These are phyloP conservation scores for Enteromius argenteus DNA, from an alignment of 2,797 vertebrate species.

Conservation along the genomic window DNA sequence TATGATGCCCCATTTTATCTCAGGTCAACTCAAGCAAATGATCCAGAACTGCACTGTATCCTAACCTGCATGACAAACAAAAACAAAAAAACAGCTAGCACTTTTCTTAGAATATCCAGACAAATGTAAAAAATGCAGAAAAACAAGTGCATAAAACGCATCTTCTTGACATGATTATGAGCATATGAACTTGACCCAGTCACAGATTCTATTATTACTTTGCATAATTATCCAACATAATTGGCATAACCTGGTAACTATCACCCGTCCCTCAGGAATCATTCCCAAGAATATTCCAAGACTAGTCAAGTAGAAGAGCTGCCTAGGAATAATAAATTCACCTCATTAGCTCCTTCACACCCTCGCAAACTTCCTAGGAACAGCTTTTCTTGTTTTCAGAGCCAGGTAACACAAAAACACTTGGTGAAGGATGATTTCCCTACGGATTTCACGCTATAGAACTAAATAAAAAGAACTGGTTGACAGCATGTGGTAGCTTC, in stretches of 20 bases:
- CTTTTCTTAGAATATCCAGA: not conserved
- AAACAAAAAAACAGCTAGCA: not conserved
- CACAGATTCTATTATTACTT: not conserved
- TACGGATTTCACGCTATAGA: not conserved
- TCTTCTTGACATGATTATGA: not conserved
- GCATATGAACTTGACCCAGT: not conserved
- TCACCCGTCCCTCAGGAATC: not conserved
- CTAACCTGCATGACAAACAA: not conserved
- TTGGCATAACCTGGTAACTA: not conserved
- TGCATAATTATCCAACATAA: not conserved
- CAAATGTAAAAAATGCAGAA: not conserved
- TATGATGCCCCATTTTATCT: not conserved
- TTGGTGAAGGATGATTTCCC: slow-evolving; percentile 22
- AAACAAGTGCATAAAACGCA: not conserved
- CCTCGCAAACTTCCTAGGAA: slow-evolving; percentile 37
- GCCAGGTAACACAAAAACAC: slow-evolving; percentile 1
- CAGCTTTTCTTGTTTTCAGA: not conserved
- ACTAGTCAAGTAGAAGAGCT: not conserved
- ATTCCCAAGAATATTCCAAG: slow-evolving; percentile 9
- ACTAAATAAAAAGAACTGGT: not conserved
- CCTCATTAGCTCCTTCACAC: slow-evolving; percentile 22
- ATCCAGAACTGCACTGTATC: too few species aligned
- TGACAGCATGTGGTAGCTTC: not conserved
- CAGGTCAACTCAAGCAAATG: too few species aligned
- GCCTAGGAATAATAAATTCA: not conserved